Evolutionary conservation across 2,888 invertebrate species (phyloP).

Genomic region (Operophtera brumata): DNA sequence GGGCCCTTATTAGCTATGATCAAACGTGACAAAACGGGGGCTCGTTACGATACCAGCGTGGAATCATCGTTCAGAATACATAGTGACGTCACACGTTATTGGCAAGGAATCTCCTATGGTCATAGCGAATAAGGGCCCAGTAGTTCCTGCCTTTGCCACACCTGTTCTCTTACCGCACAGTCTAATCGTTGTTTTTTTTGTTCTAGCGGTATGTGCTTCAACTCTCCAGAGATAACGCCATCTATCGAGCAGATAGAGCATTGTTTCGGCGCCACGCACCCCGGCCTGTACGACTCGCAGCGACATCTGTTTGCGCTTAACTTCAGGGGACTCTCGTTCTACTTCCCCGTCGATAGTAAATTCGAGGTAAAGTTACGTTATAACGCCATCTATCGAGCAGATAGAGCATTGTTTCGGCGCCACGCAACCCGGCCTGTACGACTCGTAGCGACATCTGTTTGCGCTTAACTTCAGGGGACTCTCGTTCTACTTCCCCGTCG

Average conservation of each 20-base stretch:
- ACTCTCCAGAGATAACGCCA: slow-evolving; percentile 96
- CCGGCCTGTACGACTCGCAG: slow-evolving; percentile 97
- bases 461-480: slow-evolving; percentile 97
- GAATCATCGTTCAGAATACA: too few species aligned
- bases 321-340: slow-evolving; percentile 98
- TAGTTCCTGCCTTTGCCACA: neutral
- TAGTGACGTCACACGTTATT: too few species aligned
- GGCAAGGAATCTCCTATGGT: too few species aligned
- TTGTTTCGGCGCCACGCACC: slow-evolving; percentile 99
- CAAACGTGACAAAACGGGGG: too few species aligned
- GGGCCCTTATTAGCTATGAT: too few species aligned
- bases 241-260: slow-evolving; percentile 99
- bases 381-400: slow-evolving; percentile 70
- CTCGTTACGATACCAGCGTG: too few species aligned
- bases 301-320: slow-evolving; percentile 97
- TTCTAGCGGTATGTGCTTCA: slow-evolving; percentile 89
- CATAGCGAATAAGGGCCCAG: too few species aligned
- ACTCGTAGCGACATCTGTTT: slow-evolving; percentile 96
- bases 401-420: slow-evolving; percentile 99
- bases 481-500: slow-evolving; percentile 98
- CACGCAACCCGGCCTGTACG: slow-evolving; percentile 98
- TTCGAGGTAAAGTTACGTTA: slow-evolving; percentile 79
- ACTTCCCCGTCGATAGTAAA: slow-evolving; percentile 97
- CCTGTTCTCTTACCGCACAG: neutral
- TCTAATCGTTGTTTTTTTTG: neutral